Evolutionary conservation across 1,140 invertebrate species (phyloP), one percentile per base, ranked within the genome.

Genomic region (Ephestia elutella): DNA sequence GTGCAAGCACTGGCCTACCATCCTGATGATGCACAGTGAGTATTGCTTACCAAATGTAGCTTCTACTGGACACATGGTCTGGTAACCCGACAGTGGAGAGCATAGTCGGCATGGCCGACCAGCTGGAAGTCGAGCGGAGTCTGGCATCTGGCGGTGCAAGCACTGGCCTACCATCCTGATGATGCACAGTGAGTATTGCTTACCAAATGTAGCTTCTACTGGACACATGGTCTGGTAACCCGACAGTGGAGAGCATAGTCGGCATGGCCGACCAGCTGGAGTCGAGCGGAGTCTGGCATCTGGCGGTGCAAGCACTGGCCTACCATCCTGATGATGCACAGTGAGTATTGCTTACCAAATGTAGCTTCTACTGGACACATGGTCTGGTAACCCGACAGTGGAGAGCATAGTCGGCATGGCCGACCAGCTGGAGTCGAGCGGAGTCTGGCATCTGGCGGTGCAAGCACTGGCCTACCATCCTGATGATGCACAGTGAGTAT

Each of bases 141-240:
- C 0, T 98, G 96, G 96, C 92, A 97, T 13, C 97, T 95, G 93
- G 93, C 96, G 0, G 91, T 96, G n/a, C 97, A 96, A 85, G 95
- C 95, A 15, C 79, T 96, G 0, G 82, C 96, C 10, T 95, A 97
- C 78, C 90, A 97, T n/a, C 89, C 92, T 50, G 90, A 96, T 68
- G 76, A 89, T 10, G 68, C 78, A 0, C 80, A 66, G 86, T 88
- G 56, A 78, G 82, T n/a, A 77, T 3, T 3, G 2, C 21, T 25
- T 25, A 7, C n/a, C n/a, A n/a, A n/a, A n/a, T n/a, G n/a, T n/a
- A n/a, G n/a, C n/a, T n/a, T n/a, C n/a, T n/a, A n/a, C n/a, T n/a
- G n/a, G n/a, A n/a, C n/a, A n/a, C n/a, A n/a, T n/a, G n/a, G n/a
- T n/a, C n/a, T n/a, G n/a, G n/a, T n/a, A n/a, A n/a, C n/a, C n/a